Conservation (phyloP, 2,113 vertebrate genomes). For the Python bivittatus region DNA sequence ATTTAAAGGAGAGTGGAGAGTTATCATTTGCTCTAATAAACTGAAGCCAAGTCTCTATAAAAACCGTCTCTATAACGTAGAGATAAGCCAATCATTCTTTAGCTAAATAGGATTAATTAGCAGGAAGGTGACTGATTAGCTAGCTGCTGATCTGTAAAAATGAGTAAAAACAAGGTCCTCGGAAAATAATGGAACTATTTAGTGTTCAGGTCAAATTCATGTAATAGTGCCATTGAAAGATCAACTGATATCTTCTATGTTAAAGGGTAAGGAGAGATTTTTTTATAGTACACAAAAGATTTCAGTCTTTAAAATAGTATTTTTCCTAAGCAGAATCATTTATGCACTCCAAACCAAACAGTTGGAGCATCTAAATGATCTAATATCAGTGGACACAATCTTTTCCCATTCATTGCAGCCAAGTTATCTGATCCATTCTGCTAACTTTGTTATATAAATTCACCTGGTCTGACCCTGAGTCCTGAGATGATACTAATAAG, state of each 20-base stretch:
- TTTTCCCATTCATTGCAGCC: slow-evolving; percentile 61
- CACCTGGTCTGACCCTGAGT: slow-evolving; percentile 18
- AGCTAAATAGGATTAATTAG: slow-evolving; percentile 77
- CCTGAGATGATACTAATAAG: slow-evolving; percentile 9
- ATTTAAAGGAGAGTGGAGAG: slow-evolving; percentile 45
- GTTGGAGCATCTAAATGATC: slow-evolving; percentile 67
- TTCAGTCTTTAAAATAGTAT: slow-evolving; percentile 60
- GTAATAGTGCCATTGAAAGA: slow-evolving; percentile 57
- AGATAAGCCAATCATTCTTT: slow-evolving; percentile 72
- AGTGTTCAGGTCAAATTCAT: slow-evolving; percentile 67
- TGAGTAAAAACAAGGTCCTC: slow-evolving; percentile 61
- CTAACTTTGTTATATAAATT: slow-evolving; percentile 42
- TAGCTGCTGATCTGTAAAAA: slow-evolving; percentile 72
- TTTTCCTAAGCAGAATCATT: slow-evolving; percentile 44
- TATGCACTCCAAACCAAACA: slow-evolving; percentile 69
- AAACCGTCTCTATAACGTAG: slow-evolving; percentile 70
- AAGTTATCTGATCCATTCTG: slow-evolving; percentile 43
- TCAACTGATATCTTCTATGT: slow-evolving; percentile 62
- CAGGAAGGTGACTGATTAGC: slow-evolving; percentile 73
- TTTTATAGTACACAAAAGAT: slow-evolving; percentile 41
- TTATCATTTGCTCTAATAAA: slow-evolving; percentile 64
- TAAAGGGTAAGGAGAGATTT: slow-evolving; percentile 58
- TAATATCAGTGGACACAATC: slow-evolving; percentile 59
- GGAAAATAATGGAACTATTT: slow-evolving; percentile 72
- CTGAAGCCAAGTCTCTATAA: slow-evolving; percentile 60